Evolutionary conservation across 30 jellyfish, hydroid and myxozoan species (phyloP).

Genomic region (Hydractinia symbiolongicarpus): DNA sequence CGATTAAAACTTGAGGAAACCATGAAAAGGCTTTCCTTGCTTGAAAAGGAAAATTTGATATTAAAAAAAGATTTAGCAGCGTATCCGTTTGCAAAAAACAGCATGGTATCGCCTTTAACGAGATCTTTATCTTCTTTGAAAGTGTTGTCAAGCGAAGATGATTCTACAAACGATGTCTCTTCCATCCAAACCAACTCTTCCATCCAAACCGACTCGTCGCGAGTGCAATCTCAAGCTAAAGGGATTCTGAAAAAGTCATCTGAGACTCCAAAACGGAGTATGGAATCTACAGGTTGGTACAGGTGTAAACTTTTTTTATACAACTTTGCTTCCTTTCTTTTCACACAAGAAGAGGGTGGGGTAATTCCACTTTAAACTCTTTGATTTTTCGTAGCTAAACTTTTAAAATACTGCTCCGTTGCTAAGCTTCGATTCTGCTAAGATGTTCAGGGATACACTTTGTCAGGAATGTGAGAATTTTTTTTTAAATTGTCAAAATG

Average conservation of each 20-base stretch:
- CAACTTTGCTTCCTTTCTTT: too few species aligned
- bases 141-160: conserved; percentile 39
- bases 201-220: conserved; percentile 3
- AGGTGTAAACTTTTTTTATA: background rate
- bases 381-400: too few species aligned
- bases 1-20: conserved; percentile 37
- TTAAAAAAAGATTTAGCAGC: conserved; percentile 12
- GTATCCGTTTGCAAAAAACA: conserved; percentile 15
- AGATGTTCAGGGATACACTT: too few species aligned
- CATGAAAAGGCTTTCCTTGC: conserved; percentile 8
- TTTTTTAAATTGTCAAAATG: too few species aligned
- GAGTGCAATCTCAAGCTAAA: background rate
- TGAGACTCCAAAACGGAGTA: conserved; percentile 9
- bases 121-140: conserved; percentile 28
- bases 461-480: too few species aligned
- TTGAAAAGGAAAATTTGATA: conserved; percentile 1
- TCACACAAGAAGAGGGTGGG: too few species aligned
- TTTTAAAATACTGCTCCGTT: too few species aligned
- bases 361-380: too few species aligned
- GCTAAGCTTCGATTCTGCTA: too few species aligned
- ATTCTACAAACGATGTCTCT: background rate
- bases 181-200: too few species aligned
- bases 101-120: conserved; percentile 26
- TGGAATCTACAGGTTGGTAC: conserved; percentile 13
- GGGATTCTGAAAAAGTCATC: background rate